phyloP scores from a whole-genome alignment of 2,888 invertebrate species.

The Tenthredo livida region DNA sequence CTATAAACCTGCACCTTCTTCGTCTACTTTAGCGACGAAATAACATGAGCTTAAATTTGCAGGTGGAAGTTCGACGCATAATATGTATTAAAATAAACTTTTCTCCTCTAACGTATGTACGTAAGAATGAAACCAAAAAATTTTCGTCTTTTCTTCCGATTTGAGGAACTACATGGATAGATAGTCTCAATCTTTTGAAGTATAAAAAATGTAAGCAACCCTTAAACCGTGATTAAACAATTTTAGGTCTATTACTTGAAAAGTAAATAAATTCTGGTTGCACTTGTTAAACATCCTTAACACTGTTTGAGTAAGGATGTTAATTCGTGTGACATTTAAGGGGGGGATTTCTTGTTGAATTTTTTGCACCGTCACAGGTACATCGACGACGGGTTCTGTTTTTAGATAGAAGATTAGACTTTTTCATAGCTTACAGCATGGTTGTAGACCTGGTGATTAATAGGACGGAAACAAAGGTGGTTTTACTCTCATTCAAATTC shows the following conservation, averaged over 20 bases:
- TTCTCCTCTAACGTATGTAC: background rate
- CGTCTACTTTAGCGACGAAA: constrained; percentile 18
- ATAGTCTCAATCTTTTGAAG: background rate
- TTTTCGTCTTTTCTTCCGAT: too few relatives aligned
- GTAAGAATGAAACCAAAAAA: background rate
- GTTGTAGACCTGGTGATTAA: constrained; percentile 43
- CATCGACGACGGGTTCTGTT: constrained; percentile 2
- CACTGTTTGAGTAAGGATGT: constrained; percentile 9
- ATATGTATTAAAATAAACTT: background rate
- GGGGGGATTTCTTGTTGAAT: constrained; percentile 23
- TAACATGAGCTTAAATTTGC: constrained; percentile 28
- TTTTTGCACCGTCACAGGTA: constrained; percentile 31
- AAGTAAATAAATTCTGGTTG: background rate
- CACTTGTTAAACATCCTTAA: constrained; percentile 11
- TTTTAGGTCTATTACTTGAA: background rate
- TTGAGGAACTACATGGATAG: background rate
- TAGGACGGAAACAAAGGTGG: constrained; percentile 50
- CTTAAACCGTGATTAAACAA: background rate
- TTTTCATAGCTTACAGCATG: constrained; percentile 24
- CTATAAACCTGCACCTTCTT: constrained; percentile 6
- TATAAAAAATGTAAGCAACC: background rate
- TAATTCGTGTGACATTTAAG: constrained; percentile 22
- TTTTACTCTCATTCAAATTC: constrained; percentile 54
- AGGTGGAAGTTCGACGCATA: background rate
- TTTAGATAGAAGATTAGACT: constrained; percentile 42